Evolutionary conservation across 2,888 invertebrate genomes (phyloP).

Genomic region (Chaetogeoica ovagalla): DNA sequence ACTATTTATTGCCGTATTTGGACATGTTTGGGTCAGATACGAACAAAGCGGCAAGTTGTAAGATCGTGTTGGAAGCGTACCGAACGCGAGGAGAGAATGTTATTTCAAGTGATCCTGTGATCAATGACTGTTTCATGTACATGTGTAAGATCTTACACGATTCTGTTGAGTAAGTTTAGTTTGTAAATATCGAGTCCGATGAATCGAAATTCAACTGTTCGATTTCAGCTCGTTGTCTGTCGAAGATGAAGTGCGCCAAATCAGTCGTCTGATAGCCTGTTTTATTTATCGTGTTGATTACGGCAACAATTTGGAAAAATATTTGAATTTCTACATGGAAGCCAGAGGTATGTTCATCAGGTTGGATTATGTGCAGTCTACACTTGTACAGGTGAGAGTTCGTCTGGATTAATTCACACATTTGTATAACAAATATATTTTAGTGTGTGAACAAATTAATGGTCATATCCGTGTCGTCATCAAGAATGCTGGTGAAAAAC

Average conservation of each 20-base stretch:
- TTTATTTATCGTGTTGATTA: slow-evolving; percentile 80
- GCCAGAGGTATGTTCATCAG: slow-evolving; percentile 87
- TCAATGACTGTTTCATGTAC: slow-evolving; percentile 85
- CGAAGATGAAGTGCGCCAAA: slow-evolving; percentile 87
- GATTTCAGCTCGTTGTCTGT: slow-evolving; percentile 78
- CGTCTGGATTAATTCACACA: background rate
- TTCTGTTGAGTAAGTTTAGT: slow-evolving; percentile 78
- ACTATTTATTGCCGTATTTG: slow-evolving; percentile 85
- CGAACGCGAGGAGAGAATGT: slow-evolving; percentile 58
- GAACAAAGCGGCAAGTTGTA: slow-evolving; percentile 81
- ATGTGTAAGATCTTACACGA: slow-evolving; percentile 89
- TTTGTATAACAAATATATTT: slow-evolving; percentile 55
- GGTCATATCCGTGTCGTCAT: slow-evolving; percentile 70
- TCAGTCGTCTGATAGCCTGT: slow-evolving; percentile 78
- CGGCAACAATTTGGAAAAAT: slow-evolving; percentile 85
- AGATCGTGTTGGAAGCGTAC: slow-evolving; percentile 69
- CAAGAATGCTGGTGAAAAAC: slow-evolving; percentile 77
- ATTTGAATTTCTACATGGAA: slow-evolving; percentile 91
- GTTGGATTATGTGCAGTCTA: slow-evolving; percentile 81
- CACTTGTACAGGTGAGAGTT: slow-evolving; percentile 76
- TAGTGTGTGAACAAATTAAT: slow-evolving; percentile 82
- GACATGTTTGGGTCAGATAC: slow-evolving; percentile 87
- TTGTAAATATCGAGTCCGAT: background rate
- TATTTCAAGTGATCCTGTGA: slow-evolving; percentile 75
- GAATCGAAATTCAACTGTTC: background rate